A percentile compares a stretch with the other conserved stretches of the same genome.
These are phyloP conservation scores for Pseudomyrmex sp. DNA, from an alignment of 1,140 invertebrate species.

Conservation along the genomic window DNA sequence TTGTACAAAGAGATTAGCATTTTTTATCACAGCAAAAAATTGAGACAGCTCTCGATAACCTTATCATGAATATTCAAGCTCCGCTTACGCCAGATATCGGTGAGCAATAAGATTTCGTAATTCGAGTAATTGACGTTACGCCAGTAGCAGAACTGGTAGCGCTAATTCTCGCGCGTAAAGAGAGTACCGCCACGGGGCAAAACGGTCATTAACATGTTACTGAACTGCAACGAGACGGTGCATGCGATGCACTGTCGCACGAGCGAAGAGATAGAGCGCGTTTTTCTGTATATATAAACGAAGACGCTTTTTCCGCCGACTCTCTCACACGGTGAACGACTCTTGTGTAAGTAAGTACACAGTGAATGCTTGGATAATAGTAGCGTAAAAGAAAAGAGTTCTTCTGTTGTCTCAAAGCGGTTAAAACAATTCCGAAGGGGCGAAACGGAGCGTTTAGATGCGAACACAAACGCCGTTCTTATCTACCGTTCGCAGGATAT, in stretches of 20 bases:
- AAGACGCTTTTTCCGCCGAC: conserved; percentile 25
- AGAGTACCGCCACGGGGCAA: conserved; percentile 9
- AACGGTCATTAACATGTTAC: not conserved
- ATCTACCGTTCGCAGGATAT: not conserved
- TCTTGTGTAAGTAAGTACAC: conserved; percentile 27
- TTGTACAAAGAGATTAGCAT: not conserved
- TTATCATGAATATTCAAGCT: conserved; percentile 30
- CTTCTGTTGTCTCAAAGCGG: conserved; percentile 13
- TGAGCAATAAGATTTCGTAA: conserved; percentile 19
- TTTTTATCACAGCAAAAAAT: not conserved
- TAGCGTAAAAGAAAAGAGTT: conserved; percentile 19
- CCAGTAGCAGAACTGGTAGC: not conserved
- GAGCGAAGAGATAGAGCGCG: not conserved
- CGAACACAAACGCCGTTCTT: not conserved
- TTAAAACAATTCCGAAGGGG: not conserved
- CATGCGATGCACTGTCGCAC: not conserved
- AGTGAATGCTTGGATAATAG: conserved; percentile 34
- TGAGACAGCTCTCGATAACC: not conserved
- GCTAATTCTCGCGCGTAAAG: conserved; percentile 33
- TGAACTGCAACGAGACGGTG: not conserved
- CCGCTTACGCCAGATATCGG: conserved; percentile 4
- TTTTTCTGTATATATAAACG: conserved; percentile 23
- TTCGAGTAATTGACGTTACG: conserved; percentile 24
- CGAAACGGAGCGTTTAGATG: not conserved
- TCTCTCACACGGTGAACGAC: conserved; percentile 7